phyloP scores from a whole-genome alignment of 2,797 vertebrate species.

The Iguana delicatissima region DNA sequence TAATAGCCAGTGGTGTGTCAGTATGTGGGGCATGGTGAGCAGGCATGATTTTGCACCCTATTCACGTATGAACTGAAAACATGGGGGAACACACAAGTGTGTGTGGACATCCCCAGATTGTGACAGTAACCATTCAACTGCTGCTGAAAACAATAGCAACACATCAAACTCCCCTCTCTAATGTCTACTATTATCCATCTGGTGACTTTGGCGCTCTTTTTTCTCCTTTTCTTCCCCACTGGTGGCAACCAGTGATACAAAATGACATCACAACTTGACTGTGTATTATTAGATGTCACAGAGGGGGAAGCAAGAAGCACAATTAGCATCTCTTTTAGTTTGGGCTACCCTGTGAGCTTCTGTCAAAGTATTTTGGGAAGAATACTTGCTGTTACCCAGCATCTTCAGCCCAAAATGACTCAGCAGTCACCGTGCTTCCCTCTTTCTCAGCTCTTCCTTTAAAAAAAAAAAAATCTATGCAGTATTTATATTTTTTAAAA shows the following conservation, averaged over 20 bases:
- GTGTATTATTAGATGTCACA: conserved; percentile 2
- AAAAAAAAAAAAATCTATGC: conserved; percentile 66
- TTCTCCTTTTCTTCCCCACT: neutral
- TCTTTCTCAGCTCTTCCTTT: conserved; percentile 51
- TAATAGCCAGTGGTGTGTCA: neutral
- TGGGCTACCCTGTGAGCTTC: neutral
- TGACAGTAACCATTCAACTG: neutral
- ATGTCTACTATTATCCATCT: neutral
- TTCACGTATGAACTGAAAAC: neutral
- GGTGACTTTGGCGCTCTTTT: neutral
- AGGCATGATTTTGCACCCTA: neutral
- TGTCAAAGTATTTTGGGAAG: conserved; percentile 7
- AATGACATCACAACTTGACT: neutral
- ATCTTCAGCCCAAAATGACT: conserved; percentile 51
- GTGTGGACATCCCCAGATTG: too few relatives aligned
- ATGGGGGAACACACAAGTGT: neutral
- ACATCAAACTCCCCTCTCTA: neutral
- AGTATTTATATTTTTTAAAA: conserved; percentile 65
- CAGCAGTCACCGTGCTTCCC: conserved; percentile 51
- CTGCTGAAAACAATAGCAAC: neutral
- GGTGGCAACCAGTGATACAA: neutral
- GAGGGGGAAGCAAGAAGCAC: neutral
- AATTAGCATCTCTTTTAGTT: neutral
- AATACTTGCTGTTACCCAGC: neutral
- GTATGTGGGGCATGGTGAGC: neutral